phyloP scores from a whole-genome alignment of 2,113 vertebrate species.

The Pongo abelii region DNA sequence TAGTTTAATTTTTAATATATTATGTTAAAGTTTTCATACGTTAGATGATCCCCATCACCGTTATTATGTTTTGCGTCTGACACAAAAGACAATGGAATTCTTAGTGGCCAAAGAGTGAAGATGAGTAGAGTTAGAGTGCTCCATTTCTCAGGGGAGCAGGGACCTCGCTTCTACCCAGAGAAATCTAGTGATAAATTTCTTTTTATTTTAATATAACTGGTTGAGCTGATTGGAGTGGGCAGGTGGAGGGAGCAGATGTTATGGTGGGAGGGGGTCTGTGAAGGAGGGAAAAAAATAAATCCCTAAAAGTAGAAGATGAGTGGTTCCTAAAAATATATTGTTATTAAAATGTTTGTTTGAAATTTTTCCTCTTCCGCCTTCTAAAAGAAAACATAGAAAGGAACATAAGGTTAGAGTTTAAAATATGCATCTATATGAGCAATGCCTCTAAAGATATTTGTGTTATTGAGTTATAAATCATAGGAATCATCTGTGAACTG shows the following conservation, averaged over 20 bases:
- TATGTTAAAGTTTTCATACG: background rate
- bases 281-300: background rate
- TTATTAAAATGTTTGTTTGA: background rate
- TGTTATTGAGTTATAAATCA: background rate
- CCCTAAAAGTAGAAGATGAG: background rate
- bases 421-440: background rate
- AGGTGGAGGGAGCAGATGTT: too few species aligned
- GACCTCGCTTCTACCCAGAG: background rate
- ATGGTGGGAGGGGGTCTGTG: background rate
- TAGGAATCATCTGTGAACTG: background rate
- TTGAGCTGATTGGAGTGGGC: background rate
- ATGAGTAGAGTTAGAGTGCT: background rate
- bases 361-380: background rate
- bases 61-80: background rate
- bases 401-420: background rate
- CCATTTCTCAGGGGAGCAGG: background rate
- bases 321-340: background rate
- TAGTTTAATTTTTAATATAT: background rate
- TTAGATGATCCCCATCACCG: background rate
- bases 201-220: background rate
- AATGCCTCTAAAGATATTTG: background rate
- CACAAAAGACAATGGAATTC: background rate
- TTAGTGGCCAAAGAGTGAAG: background rate
- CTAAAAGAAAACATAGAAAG: background rate
- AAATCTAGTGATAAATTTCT: background rate